phyloP scores from a whole-genome alignment of 2,888 invertebrate species.

The Tuberolachnus salignus region DNA sequence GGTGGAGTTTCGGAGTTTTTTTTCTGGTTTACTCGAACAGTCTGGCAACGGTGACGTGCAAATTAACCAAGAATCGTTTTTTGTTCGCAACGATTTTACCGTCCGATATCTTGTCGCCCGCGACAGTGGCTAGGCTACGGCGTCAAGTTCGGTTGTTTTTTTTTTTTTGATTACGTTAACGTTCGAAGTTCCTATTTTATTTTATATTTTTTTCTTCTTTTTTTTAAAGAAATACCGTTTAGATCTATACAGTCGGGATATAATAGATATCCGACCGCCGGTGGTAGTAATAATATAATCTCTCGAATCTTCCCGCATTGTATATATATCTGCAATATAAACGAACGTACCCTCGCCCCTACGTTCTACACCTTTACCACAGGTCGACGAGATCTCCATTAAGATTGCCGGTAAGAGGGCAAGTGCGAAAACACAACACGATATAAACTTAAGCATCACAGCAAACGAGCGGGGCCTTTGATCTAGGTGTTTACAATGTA shows the following conservation, averaged over 20 bases:
- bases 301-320: background rate
- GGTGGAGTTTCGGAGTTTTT: too few relatives aligned
- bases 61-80: too few relatives aligned
- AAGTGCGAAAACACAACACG: conserved; percentile 12
- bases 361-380: too few relatives aligned
- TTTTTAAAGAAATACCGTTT: conserved; percentile 2
- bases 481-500: conserved; percentile 36
- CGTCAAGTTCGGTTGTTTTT: background rate
- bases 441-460: background rate
- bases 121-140: too few relatives aligned
- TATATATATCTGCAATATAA: background rate
- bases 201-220: too few relatives aligned
- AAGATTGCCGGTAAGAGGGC: conserved; percentile 18
- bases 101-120: too few relatives aligned
- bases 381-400: conserved; percentile 50
- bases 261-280: conserved; percentile 12
- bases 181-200: background rate
- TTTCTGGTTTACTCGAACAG: too few relatives aligned
- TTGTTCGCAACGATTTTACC: too few relatives aligned
- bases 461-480: conserved; percentile 22
- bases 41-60: too few relatives aligned
- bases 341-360: background rate
- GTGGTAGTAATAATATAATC: conserved; percentile 39
- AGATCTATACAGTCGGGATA: conserved; percentile 4
- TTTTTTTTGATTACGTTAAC: background rate